These are phyloP conservation scores for Athalia cordata DNA, from an alignment of 2,888 invertebrate genomes.

Conservation along the genomic window DNA sequence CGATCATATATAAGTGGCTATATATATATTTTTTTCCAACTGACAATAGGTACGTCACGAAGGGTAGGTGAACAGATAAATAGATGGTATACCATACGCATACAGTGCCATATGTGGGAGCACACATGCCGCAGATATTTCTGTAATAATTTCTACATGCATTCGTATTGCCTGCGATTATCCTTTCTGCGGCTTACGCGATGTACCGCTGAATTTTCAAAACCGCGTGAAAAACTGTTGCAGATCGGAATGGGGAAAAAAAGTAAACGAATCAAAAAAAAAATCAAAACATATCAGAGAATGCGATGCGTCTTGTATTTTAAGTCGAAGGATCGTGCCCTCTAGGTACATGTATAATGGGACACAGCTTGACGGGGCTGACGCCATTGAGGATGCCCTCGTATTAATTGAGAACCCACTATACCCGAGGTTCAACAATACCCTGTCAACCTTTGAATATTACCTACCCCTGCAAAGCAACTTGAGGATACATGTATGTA, in stretches of 20 bases:
- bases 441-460: conserved; percentile 27
- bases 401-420: conserved; percentile 40
- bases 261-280: no score
- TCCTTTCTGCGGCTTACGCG: no score
- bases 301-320: not conserved
- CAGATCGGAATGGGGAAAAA: no score
- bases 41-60: conserved; percentile 1
- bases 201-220: no score
- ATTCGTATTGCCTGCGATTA: no score
- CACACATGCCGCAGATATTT: conserved; percentile 17
- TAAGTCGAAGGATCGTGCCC: not conserved
- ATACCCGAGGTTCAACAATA: conserved; percentile 25
- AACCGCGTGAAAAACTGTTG: no score
- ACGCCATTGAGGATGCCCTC: conserved; percentile 34
- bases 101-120: conserved; percentile 21
- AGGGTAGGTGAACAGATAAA: conserved; percentile 1
- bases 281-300: no score
- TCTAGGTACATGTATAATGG: conserved; percentile 28
- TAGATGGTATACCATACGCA: not conserved
- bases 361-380: conserved; percentile 29
- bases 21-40: not conserved
- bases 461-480: no score
- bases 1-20: conserved; percentile 2
- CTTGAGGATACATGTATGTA: no score
- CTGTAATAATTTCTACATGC: not conserved